A percentile compares a stretch with the other conserved stretches of the same genome.
Evolutionary conservation across 2,797 vertebrate genomes (phyloP).

Genomic region (Geotria australis): DNA sequence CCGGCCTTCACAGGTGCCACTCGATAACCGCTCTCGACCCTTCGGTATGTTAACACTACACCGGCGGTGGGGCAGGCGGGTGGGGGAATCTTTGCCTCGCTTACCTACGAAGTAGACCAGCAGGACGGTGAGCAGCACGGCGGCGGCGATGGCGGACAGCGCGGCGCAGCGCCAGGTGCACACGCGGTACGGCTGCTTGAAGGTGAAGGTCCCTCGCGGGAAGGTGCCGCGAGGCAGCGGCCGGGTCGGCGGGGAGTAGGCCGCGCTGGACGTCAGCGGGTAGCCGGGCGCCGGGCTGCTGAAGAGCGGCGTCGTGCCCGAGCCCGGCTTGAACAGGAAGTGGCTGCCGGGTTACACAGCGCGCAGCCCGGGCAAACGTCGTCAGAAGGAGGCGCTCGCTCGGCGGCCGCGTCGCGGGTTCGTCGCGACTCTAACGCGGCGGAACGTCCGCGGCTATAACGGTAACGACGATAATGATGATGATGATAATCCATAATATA

Average conservation of each 20-base stretch:
- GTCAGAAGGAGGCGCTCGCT: no score
- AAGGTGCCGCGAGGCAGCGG: slow-evolving; percentile 82
- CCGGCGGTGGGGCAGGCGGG: no score
- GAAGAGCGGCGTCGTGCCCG: slow-evolving; percentile 85
- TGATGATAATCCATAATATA: no score
- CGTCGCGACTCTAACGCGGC: no score
- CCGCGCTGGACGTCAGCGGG: slow-evolving; percentile 91
- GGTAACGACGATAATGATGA: no score
- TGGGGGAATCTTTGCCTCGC: no score
- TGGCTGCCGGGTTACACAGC: slow-evolving; percentile 30
- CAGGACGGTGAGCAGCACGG: slow-evolving; percentile 56
- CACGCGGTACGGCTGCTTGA: slow-evolving; percentile 92
- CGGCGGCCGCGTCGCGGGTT: no score
- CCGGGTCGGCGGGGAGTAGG: slow-evolving; percentile 82
- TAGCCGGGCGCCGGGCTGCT: slow-evolving; percentile 85
- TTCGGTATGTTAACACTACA: no score
- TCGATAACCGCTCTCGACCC: no score
- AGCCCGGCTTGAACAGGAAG: slow-evolving; percentile 94
- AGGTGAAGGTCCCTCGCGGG: slow-evolving; percentile 70
- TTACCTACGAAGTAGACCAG: slow-evolving; percentile 94
- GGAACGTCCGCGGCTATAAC: no score
- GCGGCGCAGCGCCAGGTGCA: slow-evolving; percentile 98
- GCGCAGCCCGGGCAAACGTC: no score
- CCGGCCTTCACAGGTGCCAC: no score
- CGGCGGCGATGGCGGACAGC: slow-evolving; percentile 77